A percentile compares a stretch with the other conserved stretches of the same genome.
phyloP scores from a whole-genome alignment of 2,888 invertebrate genomes.

The Portevinia maculata region DNA sequence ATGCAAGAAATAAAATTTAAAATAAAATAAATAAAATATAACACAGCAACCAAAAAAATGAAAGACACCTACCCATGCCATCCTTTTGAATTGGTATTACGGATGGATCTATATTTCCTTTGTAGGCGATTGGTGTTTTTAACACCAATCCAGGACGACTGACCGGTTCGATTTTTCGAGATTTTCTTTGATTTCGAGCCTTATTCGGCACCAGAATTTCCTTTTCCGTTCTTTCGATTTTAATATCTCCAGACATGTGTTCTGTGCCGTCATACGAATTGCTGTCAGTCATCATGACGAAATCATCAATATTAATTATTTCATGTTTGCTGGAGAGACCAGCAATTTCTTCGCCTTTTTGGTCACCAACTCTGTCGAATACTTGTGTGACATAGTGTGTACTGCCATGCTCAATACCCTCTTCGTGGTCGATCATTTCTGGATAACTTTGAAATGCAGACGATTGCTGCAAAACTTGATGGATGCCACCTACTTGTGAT shows the following conservation, averaged over 20 bases:
- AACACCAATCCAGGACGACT: constrained; percentile 89
- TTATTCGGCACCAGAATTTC: constrained; percentile 53
- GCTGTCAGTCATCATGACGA: constrained; percentile 82
- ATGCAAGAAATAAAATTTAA: constrained; percentile 24
- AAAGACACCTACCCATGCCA: constrained; percentile 90
- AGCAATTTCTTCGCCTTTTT: constrained; percentile 76
- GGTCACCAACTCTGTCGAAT: constrained; percentile 75
- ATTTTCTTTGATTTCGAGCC: constrained; percentile 80
- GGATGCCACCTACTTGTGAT: constrained; percentile 81
- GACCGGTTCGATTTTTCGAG: constrained; percentile 88
- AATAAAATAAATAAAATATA: constrained; percentile 59
- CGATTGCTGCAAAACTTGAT: constrained; percentile 81
- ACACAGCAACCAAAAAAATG: constrained; percentile 63
- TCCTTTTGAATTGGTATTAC: constrained; percentile 94
- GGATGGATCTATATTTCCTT: constrained; percentile 91
- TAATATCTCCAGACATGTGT: constrained; percentile 78
- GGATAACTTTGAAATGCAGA: constrained; percentile 81
- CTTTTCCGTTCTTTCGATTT: constrained; percentile 62
- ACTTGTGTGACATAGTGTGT: constrained; percentile 75
- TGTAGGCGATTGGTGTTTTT: constrained; percentile 91
- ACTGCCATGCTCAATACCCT: constrained; percentile 70
- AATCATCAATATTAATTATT: constrained; percentile 82
- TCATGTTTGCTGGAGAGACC: constrained; percentile 80
- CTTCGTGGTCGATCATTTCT: constrained; percentile 79
- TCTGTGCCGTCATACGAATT: constrained; percentile 82